Conservation (phyloP, 35 echinoderm and acorn worm species). For the Nesometra sesokonis region DNA sequence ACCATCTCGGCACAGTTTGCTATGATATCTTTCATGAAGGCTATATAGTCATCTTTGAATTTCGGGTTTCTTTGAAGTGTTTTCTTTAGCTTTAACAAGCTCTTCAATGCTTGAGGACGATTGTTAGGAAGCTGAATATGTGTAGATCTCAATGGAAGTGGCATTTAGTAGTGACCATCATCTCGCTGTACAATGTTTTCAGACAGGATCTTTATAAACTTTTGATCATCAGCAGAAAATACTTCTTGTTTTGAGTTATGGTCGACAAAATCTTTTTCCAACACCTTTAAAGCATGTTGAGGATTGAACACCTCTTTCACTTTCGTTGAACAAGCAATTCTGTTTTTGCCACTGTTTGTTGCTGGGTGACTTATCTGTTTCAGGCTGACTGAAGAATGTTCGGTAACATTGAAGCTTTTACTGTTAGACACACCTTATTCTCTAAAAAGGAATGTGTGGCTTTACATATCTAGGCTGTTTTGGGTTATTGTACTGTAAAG, state of each 20-base stretch:
- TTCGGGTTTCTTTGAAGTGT: not conserved
- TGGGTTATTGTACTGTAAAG: too few relatives aligned
- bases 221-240: slow-evolving; percentile 7
- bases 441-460: too few relatives aligned
- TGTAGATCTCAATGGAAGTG: not conserved
- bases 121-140: not conserved
- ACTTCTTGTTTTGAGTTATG: not conserved
- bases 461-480: too few relatives aligned
- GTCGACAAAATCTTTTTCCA: slow-evolving; percentile 30
- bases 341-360: not conserved
- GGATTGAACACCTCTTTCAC: slow-evolving; percentile 3
- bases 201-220: not conserved
- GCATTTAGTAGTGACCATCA: not conserved
- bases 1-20: not conserved
- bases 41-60: slow-evolving; percentile 15
- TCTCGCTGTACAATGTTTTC: not conserved
- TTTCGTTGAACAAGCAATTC: not conserved
- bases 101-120: not conserved
- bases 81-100: not conserved
- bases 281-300: not conserved
- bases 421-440: too few relatives aligned
- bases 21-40: slow-evolving; percentile 28
- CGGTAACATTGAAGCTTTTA: not conserved
- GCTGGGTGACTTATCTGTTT: not conserved
- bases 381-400: not conserved